Percentiles rank a stretch among this genome's conserved stretches.
Conservation (phyloP, 53 echinoderm and acorn worm genomes). For the Stichopus horrens region DNA sequence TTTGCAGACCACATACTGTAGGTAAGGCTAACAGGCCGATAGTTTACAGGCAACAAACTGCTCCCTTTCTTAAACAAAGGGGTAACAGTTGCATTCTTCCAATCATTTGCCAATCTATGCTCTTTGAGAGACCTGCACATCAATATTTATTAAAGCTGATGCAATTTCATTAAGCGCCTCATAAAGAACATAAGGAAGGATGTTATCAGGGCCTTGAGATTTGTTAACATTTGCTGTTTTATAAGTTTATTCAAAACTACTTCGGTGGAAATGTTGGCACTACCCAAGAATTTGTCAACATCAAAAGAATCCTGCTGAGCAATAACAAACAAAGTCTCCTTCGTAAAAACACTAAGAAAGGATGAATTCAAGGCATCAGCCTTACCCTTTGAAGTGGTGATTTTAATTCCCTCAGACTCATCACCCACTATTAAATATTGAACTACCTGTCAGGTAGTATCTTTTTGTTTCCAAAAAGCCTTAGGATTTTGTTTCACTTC, state of each 20-base stretch:
- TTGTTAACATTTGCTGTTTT: not conserved
- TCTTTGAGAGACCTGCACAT: not conserved
- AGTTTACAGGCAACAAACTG: conserved; percentile 7
- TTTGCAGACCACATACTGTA: conserved; percentile 21
- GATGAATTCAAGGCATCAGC: conserved; percentile 33
- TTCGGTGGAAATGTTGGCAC: not conserved
- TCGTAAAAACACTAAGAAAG: conserved; percentile 47
- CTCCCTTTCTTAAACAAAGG: conserved; percentile 40
- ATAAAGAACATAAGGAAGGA: not conserved
- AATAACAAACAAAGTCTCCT: not conserved
- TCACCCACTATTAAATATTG: no score
- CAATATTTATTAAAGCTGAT: not conserved
- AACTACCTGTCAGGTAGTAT: not conserved
- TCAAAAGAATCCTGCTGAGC: not conserved
- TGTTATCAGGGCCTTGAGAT: conserved; percentile 18
- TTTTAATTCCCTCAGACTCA: no score
- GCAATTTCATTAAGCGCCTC: conserved; percentile 2
- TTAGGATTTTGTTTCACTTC: conserved; percentile 3
- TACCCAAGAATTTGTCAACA: no score
- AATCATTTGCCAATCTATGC: conserved; percentile 7
- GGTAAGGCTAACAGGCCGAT: conserved; percentile 19
- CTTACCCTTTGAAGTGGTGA: conserved; percentile 1
- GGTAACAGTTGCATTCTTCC: not conserved
- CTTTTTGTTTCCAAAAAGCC: not conserved
- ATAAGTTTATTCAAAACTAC: not conserved